Conservation (phyloP, 1,140 invertebrate genomes). For the Orussus abietinus region DNA sequence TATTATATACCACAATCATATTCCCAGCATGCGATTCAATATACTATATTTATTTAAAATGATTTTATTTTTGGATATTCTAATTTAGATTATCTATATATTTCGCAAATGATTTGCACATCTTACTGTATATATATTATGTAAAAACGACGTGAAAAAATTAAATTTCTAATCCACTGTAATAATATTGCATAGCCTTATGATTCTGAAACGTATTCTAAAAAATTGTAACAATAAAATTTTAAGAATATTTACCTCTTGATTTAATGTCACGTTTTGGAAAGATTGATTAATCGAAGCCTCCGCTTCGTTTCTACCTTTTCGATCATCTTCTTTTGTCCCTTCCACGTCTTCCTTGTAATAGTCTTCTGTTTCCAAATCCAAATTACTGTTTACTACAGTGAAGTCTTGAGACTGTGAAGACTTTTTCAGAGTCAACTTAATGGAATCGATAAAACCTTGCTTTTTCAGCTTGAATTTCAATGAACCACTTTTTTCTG, state of each 20-base stretch:
- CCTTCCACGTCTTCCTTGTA: conserved; percentile 40
- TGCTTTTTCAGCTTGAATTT: conserved; percentile 47
- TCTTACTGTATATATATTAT: no score
- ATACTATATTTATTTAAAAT: no score
- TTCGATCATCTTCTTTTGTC: conserved; percentile 38
- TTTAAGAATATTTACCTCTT: conserved; percentile 32
- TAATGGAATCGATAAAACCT: conserved; percentile 32
- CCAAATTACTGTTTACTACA: conserved; percentile 42
- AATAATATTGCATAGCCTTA: background rate
- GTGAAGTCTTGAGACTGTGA: conserved; percentile 42
- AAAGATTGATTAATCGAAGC: conserved; percentile 32
- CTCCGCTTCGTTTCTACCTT: conserved; percentile 33
- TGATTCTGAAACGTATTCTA: background rate
- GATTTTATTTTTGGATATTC: no score
- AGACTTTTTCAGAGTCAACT: conserved; percentile 44
- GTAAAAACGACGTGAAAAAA: no score
- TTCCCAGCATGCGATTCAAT: no score
- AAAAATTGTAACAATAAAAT: background rate
- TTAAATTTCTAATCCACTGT: no score
- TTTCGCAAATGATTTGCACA: no score
- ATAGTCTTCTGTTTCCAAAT: conserved; percentile 18
- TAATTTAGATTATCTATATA: no score
- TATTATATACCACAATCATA: no score
- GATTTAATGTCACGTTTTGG: conserved; percentile 46
- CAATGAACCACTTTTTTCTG: conserved; percentile 37